Conservation (phyloP, 2,113 vertebrate species). For the Montifringilla adamsi region DNA sequence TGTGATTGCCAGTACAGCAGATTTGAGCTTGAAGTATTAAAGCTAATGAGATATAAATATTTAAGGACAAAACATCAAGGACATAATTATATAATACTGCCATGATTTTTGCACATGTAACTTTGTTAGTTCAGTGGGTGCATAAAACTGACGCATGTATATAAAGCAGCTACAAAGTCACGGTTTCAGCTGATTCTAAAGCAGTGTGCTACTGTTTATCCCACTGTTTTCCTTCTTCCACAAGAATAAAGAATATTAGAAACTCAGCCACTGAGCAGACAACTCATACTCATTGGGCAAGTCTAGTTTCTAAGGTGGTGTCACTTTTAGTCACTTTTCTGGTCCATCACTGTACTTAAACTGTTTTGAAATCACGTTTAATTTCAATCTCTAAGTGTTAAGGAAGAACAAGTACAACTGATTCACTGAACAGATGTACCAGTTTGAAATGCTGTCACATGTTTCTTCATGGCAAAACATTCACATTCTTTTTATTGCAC, state of each 20-base stretch:
- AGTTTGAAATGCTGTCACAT: conserved; percentile 48
- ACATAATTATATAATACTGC: neutral
- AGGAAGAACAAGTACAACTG: conserved; percentile 50
- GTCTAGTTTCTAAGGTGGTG: neutral
- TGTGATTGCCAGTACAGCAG: neutral
- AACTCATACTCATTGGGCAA: neutral
- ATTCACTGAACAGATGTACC: conserved; percentile 52
- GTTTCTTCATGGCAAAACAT: conserved; percentile 60
- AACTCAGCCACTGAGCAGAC: neutral
- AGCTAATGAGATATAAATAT: conserved; percentile 10
- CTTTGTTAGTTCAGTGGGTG: neutral
- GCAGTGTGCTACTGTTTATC: neutral
- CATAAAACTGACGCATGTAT: neutral
- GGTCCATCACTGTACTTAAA: conserved; percentile 59
- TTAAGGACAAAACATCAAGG: conserved; percentile 4
- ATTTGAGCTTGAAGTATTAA: conserved; percentile 4
- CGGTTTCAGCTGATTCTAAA: neutral
- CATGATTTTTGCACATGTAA: neutral
- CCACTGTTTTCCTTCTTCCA: neutral
- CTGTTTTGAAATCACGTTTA: neutral
- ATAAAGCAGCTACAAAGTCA: neutral
- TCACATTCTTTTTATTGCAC: conserved; percentile 72
- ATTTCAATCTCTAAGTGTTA: conserved; percentile 33
- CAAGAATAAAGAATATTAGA: neutral
- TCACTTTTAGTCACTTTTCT: conserved; percentile 10